A percentile compares a stretch with the other conserved stretches of the same genome.
Conservation (phyloP, 2,113 vertebrate species). For the Toxotes jaculatrix region DNA sequence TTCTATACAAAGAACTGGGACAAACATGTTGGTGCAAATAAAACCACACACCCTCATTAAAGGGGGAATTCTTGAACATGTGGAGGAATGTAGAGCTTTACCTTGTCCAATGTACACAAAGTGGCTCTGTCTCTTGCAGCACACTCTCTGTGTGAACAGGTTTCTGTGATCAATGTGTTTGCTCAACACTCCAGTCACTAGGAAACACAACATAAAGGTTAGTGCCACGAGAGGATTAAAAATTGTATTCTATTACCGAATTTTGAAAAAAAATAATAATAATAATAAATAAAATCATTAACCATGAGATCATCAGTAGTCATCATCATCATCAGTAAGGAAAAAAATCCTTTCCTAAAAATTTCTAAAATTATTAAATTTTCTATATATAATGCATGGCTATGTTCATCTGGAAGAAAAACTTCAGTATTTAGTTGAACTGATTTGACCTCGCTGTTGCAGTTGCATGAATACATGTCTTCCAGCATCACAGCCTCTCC, state of each 20-base stretch:
- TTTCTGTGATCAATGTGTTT: constrained; percentile 74
- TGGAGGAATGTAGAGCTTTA: constrained; percentile 42
- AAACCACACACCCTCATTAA: background rate
- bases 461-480: background rate
- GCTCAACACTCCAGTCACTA: constrained; percentile 66
- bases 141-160: constrained; percentile 81
- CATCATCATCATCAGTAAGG: no score
- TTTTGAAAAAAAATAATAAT: background rate
- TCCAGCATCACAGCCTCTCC: background rate
- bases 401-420: background rate
- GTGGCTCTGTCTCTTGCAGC: constrained; percentile 85
- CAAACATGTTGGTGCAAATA: background rate
- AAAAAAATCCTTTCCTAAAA: no score
- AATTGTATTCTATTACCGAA: background rate
- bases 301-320: no score
- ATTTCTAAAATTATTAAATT: background rate
- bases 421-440: background rate
- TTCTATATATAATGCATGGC: background rate
- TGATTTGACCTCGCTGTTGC: background rate
- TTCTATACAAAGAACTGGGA: no score
- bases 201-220: constrained; percentile 30
- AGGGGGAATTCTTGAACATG: no score
- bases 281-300: no score
- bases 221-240: background rate
- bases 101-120: constrained; percentile 82